Conservation (phyloP, 2,888 invertebrate genomes). For the Hydrotaea cyrtoneurina region DNA sequence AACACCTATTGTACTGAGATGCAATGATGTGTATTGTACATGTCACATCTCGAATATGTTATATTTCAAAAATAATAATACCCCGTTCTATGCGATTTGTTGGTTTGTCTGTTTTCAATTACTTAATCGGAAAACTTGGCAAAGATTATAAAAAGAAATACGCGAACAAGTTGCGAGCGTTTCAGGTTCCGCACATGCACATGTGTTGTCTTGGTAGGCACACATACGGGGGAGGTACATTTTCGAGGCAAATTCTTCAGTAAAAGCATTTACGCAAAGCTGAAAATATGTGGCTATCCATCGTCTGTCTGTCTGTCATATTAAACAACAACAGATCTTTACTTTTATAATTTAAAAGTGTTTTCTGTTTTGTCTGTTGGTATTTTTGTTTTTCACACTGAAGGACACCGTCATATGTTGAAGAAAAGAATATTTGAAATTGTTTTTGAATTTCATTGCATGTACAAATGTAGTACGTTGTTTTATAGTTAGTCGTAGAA, state of each 20-base stretch:
- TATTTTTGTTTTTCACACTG: too few species aligned
- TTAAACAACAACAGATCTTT: conserved; percentile 12
- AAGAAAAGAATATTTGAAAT: conserved; percentile 22
- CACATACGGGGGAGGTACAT: conserved; percentile 28
- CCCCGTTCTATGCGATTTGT: too few species aligned
- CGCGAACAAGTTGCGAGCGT: conserved; percentile 26
- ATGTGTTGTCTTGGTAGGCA: neutral
- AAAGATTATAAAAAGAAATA: conserved; percentile 30
- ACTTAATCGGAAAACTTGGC: conserved; percentile 65
- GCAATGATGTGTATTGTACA: neutral
- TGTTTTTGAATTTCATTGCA: conserved; percentile 7
- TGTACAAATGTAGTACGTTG: neutral
- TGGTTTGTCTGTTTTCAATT: conserved; percentile 47
- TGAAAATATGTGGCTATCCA: conserved; percentile 13
- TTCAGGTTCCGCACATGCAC: conserved; percentile 25
- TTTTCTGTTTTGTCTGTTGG: conserved; percentile 45
- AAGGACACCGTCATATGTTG: conserved; percentile 74
- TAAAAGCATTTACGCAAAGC: conserved; percentile 53
- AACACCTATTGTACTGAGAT: neutral
- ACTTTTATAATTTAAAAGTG: conserved; percentile 14
- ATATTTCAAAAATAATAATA: conserved; percentile 16
- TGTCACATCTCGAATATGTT: conserved; percentile 32
- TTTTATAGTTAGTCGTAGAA: neutral
- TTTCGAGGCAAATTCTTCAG: neutral
- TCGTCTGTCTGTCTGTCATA: conserved; percentile 45